Conservation (phyloP, 2,113 vertebrate species). For the Seriola dumerili region DNA sequence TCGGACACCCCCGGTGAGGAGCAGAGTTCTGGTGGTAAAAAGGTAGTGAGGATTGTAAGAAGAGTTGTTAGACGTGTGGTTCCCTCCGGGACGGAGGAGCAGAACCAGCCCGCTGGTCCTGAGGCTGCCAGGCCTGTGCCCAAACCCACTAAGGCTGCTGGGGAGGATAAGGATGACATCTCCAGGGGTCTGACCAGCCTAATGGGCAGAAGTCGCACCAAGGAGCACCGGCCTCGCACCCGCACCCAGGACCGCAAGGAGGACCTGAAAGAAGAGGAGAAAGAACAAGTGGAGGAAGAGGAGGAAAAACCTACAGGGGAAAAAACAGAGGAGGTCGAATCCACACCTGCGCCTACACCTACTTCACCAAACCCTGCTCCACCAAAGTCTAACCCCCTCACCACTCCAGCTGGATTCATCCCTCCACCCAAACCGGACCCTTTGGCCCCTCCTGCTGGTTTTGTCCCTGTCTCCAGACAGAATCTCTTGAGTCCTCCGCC, state of each 20-base stretch:
- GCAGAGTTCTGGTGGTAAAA: constrained; percentile 83
- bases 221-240: constrained; percentile 88
- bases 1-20: constrained; percentile 64
- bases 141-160: constrained; percentile 41
- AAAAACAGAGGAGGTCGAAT: constrained; percentile 46
- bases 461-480: constrained; percentile 67
- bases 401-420: constrained; percentile 63
- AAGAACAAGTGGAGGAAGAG: constrained; percentile 52
- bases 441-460: constrained; percentile 67
- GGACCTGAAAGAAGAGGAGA: constrained; percentile 62
- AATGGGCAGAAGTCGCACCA: constrained; percentile 91
- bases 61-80: constrained; percentile 88
- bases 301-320: constrained; percentile 23
- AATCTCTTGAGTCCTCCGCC: constrained; percentile 63
- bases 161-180: constrained; percentile 88
- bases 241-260: constrained; percentile 81
- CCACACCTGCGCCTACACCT: neutral
- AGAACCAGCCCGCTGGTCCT: constrained; percentile 18
- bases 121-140: constrained; percentile 37
- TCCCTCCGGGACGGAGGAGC: constrained; percentile 81
- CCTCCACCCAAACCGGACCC: constrained; percentile 57
- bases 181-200: constrained; percentile 91
- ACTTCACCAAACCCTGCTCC: constrained; percentile 18
- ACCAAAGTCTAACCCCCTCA: constrained; percentile 59
- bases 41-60: constrained; percentile 86